phyloP scores from a whole-genome alignment of 2,888 invertebrate species.

The Drosophila hawaiiensis region DNA sequence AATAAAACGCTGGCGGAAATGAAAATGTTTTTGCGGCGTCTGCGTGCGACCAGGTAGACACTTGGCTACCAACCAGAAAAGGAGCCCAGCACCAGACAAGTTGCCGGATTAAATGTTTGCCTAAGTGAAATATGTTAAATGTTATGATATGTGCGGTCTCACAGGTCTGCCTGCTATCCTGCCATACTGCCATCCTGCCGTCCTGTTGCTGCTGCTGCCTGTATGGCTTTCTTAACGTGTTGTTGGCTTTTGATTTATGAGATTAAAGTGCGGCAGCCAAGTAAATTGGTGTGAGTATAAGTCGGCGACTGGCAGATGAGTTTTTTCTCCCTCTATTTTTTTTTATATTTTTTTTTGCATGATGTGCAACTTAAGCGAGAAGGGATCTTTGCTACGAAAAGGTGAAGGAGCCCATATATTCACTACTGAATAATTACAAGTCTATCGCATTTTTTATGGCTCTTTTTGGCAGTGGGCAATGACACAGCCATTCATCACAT shows the following conservation, averaged over 20 bases:
- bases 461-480: slow-evolving; percentile 27
- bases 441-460: slow-evolving; percentile 26
- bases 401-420: slow-evolving; percentile 16
- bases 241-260: slow-evolving; percentile 72
- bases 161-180: slow-evolving; percentile 16
- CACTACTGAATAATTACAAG: slow-evolving; percentile 52
- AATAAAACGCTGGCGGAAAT: slow-evolving; percentile 79
- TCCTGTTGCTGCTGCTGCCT: slow-evolving; percentile 22
- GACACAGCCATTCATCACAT: slow-evolving; percentile 69
- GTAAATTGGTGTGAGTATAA: slow-evolving; percentile 5
- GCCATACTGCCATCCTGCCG: slow-evolving; percentile 5
- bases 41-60: slow-evolving; percentile 21
- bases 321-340: background rate
- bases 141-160: slow-evolving; percentile 72
- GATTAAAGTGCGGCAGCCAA: slow-evolving; percentile 56
- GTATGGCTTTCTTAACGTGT: slow-evolving; percentile 28
- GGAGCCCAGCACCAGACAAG: slow-evolving; percentile 50
- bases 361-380: slow-evolving; percentile 32
- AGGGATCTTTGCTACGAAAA: slow-evolving; percentile 3
- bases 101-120: slow-evolving; percentile 76
- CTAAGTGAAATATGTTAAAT: slow-evolving; percentile 81
- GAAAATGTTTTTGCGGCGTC: slow-evolving; percentile 56
- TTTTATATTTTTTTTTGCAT: slow-evolving; percentile 23
- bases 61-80: slow-evolving; percentile 1
- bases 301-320: slow-evolving; percentile 20